phyloP scores from a whole-genome alignment of 2,888 invertebrate species.

The Lysandra bellargus region DNA sequence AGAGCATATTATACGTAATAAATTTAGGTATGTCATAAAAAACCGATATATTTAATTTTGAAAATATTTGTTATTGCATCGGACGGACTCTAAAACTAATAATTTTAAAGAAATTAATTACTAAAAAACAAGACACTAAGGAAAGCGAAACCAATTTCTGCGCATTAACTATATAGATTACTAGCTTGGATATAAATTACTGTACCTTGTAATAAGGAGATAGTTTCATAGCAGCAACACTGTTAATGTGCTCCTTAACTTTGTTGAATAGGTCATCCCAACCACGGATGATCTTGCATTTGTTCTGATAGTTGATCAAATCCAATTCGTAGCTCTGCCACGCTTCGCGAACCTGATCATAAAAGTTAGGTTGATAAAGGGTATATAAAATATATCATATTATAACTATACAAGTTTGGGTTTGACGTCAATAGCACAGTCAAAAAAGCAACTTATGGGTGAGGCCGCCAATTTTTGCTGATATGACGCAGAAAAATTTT shows the following conservation, averaged over 20 bases:
- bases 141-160: too few relatives aligned
- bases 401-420: too few relatives aligned
- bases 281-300: conserved; percentile 97
- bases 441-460: too few relatives aligned
- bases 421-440: too few relatives aligned
- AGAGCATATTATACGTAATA: not conserved
- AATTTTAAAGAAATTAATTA: too few relatives aligned
- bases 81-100: too few relatives aligned
- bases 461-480: too few relatives aligned
- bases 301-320: conserved; percentile 98
- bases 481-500: too few relatives aligned
- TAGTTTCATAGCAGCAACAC: conserved; percentile 99
- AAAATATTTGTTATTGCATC: too few relatives aligned
- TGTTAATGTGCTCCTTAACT: conserved; percentile 99
- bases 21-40: not conserved
- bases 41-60: not conserved
- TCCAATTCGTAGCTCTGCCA: conserved; percentile 99
- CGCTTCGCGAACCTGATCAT: conserved; percentile 90
- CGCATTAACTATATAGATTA: too few relatives aligned
- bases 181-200: not conserved
- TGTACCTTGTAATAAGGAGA: conserved; percentile 98
- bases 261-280: conserved; percentile 99
- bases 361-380: not conserved
- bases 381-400: too few relatives aligned
- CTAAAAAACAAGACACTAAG: too few relatives aligned